phyloP scores from a whole-genome alignment of 2,888 invertebrate genomes.

The Acanthosepion esculentum region DNA sequence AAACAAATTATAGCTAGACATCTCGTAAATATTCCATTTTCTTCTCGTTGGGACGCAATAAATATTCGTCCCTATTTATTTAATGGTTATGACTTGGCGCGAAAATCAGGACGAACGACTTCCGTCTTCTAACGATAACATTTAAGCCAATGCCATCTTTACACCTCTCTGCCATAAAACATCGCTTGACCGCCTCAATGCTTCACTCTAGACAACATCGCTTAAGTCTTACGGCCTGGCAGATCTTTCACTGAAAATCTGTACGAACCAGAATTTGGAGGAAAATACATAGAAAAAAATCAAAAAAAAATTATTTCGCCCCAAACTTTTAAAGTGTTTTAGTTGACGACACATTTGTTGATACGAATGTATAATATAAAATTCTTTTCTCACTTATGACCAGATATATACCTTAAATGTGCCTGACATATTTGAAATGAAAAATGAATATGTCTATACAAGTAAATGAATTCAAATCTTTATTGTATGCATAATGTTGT shows the following conservation, averaged over 20 bases:
- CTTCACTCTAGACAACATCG: neutral
- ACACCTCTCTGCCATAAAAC: neutral
- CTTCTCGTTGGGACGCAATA: neutral
- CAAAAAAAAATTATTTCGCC: neutral
- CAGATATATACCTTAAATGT: too few relatives aligned
- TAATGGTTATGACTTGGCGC: neutral
- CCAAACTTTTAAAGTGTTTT: too few relatives aligned
- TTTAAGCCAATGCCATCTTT: neutral
- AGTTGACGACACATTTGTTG: too few relatives aligned
- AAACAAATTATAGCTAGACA: neutral
- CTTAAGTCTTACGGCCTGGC: neutral
- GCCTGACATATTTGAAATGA: too few relatives aligned
- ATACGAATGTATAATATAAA: too few relatives aligned
- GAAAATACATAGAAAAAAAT: neutral
- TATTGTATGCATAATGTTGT: too few relatives aligned
- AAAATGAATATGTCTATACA: too few relatives aligned
- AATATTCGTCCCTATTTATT: constrained; percentile 33
- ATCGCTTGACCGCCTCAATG: neutral
- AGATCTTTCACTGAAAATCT: neutral
- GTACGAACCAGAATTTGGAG: neutral
- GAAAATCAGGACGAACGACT: neutral
- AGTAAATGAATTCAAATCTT: too few relatives aligned
- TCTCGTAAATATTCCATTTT: neutral
- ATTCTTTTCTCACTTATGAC: too few relatives aligned
- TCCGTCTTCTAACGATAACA: neutral